phyloP scores from a whole-genome alignment of 2,797 vertebrate species.

The Steatocranus sp. region DNA sequence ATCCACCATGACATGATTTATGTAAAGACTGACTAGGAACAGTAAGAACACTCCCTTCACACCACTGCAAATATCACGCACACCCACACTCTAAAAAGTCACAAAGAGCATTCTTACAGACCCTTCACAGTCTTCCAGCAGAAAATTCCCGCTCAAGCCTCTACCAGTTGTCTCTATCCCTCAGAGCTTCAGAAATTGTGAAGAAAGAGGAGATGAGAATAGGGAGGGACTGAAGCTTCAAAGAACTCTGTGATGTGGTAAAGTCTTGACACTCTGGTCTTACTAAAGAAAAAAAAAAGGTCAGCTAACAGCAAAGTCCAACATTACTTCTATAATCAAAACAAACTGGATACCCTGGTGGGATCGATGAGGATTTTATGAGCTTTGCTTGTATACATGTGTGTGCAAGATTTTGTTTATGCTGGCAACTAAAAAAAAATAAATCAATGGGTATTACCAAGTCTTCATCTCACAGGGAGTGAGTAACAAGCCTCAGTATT shows the following conservation, averaged over 20 bases:
- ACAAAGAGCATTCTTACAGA: neutral
- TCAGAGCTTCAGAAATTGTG: slow-evolving; percentile 16
- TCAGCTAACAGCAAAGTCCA: neutral
- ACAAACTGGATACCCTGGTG: slow-evolving; percentile 33
- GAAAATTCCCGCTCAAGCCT: slow-evolving; percentile 32
- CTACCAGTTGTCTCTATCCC: slow-evolving; percentile 47
- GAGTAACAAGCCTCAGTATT: slow-evolving; percentile 51
- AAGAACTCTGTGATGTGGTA: slow-evolving; percentile 19
- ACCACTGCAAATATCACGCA: neutral
- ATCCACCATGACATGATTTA: slow-evolving; percentile 5
- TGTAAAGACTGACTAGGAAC: slow-evolving; percentile 8
- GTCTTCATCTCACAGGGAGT: slow-evolving; percentile 44
- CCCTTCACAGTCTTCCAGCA: neutral
- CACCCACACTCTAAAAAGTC: neutral
- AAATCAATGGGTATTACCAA: slow-evolving; percentile 68
- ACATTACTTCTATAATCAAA: slow-evolving; percentile 37
- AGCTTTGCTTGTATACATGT: slow-evolving; percentile 32
- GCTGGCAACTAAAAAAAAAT: slow-evolving; percentile 5
- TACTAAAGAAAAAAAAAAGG: neutral
- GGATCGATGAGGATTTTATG: slow-evolving; percentile 58
- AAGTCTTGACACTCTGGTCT: slow-evolving; percentile 18
- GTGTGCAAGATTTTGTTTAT: slow-evolving; percentile 29
- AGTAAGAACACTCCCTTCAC: neutral
- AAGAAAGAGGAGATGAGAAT: neutral
- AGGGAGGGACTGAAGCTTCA: neutral